Evolutionary conservation across 2,797 vertebrate genomes (phyloP).

Genomic region (Danio aesculapii): DNA sequence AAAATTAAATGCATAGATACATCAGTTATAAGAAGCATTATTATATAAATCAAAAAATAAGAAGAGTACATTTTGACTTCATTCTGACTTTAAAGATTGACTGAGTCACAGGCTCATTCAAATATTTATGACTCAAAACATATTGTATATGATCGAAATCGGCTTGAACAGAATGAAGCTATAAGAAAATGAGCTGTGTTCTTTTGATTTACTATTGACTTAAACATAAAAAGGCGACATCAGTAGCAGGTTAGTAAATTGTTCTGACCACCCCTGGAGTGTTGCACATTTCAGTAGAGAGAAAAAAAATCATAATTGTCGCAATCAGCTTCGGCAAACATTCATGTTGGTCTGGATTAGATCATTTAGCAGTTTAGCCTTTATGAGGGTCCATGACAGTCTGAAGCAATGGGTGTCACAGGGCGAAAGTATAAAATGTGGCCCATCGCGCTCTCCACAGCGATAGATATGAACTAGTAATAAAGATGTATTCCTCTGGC

Average conservation of each 20-base stretch:
- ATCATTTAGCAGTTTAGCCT: conserved; percentile 47
- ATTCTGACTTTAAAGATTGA: not conserved
- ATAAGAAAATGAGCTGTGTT: not conserved
- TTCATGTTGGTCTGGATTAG: conserved; percentile 50
- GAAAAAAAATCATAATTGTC: conserved; percentile 49
- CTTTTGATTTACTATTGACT: not conserved
- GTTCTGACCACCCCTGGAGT: conserved; percentile 31
- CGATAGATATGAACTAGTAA: conserved; percentile 54
- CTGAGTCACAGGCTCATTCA: not conserved
- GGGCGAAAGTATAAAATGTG: conserved; percentile 51
- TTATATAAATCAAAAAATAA: too few relatives aligned
- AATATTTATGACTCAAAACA: not conserved
- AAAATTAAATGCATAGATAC: too few relatives aligned
- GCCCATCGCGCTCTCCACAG: conserved; percentile 17
- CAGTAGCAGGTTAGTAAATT: conserved; percentile 27
- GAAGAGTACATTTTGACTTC: too few relatives aligned
- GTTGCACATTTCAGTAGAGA: conserved; percentile 48
- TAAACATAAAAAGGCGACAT: conserved; percentile 1
- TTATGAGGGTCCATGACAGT: conserved; percentile 55
- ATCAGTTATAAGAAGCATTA: too few relatives aligned
- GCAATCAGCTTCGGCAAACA: conserved; percentile 48
- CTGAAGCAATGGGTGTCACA: conserved; percentile 34
- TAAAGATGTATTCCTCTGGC: conserved; percentile 51
- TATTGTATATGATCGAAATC: not conserved
- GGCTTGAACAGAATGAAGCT: not conserved